Base-by-base conservation (phyloP, 1,140 invertebrate species). In the Anadara kagoshimensis region DNA sequence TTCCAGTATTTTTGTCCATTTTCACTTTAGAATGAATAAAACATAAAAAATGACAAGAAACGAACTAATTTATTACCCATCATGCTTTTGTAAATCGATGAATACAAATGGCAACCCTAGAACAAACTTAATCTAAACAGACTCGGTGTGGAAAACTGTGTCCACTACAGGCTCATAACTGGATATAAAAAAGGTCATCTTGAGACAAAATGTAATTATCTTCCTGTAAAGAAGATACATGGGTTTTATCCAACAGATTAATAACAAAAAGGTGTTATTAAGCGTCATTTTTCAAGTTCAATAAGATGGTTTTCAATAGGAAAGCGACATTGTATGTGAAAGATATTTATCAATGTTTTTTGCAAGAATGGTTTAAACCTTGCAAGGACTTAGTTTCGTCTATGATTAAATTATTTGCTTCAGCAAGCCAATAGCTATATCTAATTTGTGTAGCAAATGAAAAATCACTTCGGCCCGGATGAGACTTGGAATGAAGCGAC, bases 201-300 rank as follows among this genome's bases (percentile, higher is more conserved):
- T 44, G 44, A 41, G 54, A 20, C 54, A 69, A 56, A 59, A 57
- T 58, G 63, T 65, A 72, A 72, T 75, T 75, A 75, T 65, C 70
- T 75, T 64, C 73, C 43, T 47, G 36, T 65, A 57, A 58, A 56
- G 57, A 70, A 75, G 68, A 75, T 75, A 65, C 47, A 75, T 75
- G 57, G 49, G 67, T 65, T 70, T 62, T 59, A 53, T 51, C 47
- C 68, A 57, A 62, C 57, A 65, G 36, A 63, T 70, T 70, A 75
- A 70, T 70, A 69, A 75, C 67, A 70, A 66, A 51, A 75, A 75
- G 62, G 68, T 75, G 70, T 75, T 75, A 75, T 75, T 75, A 75
- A 66, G 61, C 53, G 59, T 51, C 67, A 75, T 75, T 70, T 75
- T 70, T 75, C 73, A 75, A 75, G 58, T 64, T 56, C 62, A 65